Evolutionary conservation across 1,140 invertebrate species (phyloP), one percentile per base, ranked within the genome.

Genomic region (Yoshiicerus persimilis): DNA sequence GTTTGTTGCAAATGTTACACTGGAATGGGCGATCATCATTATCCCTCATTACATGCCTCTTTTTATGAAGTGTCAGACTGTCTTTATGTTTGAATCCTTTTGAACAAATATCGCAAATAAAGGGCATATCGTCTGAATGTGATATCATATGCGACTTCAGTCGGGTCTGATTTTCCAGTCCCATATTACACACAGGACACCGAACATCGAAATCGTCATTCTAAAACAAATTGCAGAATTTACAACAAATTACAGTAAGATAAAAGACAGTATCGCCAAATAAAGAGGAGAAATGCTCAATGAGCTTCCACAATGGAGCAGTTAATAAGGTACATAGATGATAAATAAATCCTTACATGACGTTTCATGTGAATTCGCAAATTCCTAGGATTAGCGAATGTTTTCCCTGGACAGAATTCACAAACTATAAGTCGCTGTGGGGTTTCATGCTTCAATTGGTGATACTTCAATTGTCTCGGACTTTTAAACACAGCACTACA

Each of bases 21-120:
- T 20, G 30, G 75, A 80, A 80, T 0, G 75, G 75, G 4, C 75
- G 75, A 36, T 80, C 75, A 36, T 80, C 32, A 36, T 80, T 80
- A 9, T 32, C 30, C 11, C n/a, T 80, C 34, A 38, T 80, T 13
- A 80, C 32, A 80, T 80, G 75, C 16, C 30, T 80, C 34, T 80
- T 80, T 38, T 80, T 38, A n/a, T 80, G 75, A 8, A 38, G 20
- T 36, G 0, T 38, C 6, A 80, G 16, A 36, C 75, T 80, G 20
- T 80, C 75, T 23, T 80, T 80, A 80, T 80, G 75, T n/a, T 80
- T 80, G 34, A 80, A 80, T 36, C 75, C 75, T 34, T 80, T 80
- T 4, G 8, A 13, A 38, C 75, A 80, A 38, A 36, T 36, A 6
- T 80, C 34, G 16, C 75, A 80, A 80, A 80, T 36, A 32, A 16